These are phyloP conservation scores for Sciurus niger DNA, from an alignment of 2,113 vertebrate species.

Conservation along the genomic window DNA sequence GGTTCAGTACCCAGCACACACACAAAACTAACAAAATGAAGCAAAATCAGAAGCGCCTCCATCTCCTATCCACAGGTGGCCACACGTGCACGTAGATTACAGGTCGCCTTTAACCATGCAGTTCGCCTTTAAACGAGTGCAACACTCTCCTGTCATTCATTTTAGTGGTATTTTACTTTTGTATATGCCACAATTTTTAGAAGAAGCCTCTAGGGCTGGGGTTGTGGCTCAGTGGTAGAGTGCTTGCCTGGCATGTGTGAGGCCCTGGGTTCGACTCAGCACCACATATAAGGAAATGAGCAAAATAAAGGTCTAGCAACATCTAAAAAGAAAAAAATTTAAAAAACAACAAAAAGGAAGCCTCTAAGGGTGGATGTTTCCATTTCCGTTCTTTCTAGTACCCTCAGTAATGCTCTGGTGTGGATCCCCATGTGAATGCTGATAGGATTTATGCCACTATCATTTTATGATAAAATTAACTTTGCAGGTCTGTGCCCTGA, in stretches of 20 bases:
- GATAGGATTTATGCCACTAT: not conserved
- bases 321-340: too few relatives aligned
- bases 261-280: too few relatives aligned
- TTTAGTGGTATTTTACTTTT: not conserved
- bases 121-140: not conserved
- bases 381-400: not conserved
- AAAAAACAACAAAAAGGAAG: too few relatives aligned
- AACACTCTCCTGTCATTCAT: not conserved
- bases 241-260: too few relatives aligned
- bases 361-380: too few relatives aligned
- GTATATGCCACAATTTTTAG: not conserved
- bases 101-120: not conserved
- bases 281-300: too few relatives aligned
- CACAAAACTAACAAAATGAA: not conserved
- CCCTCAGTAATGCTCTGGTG: not conserved
- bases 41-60: not conserved
- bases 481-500: not conserved
- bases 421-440: not conserved
- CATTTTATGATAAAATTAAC: constrained; percentile 14
- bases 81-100: not conserved
- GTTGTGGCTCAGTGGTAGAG: too few relatives aligned
- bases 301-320: too few relatives aligned
- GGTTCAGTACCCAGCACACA: not conserved
- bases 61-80: not conserved
- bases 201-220: not conserved